Conservation (phyloP, 2,797 vertebrate genomes). For the Diplodus sargus region DNA sequence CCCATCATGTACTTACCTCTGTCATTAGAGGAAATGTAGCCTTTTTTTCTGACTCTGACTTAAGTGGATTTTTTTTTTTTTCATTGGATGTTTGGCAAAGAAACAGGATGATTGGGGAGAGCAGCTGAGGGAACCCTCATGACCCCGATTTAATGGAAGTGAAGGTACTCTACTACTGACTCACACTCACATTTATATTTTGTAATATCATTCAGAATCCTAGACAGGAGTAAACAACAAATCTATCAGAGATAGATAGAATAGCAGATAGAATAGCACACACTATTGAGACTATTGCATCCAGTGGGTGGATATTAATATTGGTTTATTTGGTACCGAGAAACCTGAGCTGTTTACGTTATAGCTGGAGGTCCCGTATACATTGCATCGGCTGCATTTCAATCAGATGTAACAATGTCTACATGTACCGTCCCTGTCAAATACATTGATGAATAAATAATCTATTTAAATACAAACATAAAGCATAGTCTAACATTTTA, state of each 20-base stretch:
- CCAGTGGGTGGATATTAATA: not conserved
- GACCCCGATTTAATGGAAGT: constrained; percentile 2
- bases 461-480: constrained; percentile 1
- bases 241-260: not conserved
- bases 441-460: too few species aligned
- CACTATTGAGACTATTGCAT: not conserved
- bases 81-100: constrained; percentile 28
- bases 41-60: not conserved
- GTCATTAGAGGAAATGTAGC: constrained; percentile 14
- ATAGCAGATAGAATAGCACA: not conserved
- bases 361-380: too few species aligned
- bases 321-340: not conserved
- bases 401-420: too few species aligned
- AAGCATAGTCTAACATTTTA: not conserved
- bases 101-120: constrained; percentile 5
- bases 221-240: not conserved
- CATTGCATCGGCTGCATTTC: too few species aligned
- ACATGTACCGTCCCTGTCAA: too few species aligned
- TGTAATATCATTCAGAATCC: not conserved
- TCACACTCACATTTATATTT: not conserved
- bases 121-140: constrained; percentile 8
- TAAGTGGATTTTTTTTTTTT: not conserved
- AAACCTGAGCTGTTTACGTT: not conserved
- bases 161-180: not conserved
- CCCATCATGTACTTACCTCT: not conserved